phyloP scores from a whole-genome alignment of 2,888 invertebrate species.

The Scaptodrosophila latifasciaeformis region DNA sequence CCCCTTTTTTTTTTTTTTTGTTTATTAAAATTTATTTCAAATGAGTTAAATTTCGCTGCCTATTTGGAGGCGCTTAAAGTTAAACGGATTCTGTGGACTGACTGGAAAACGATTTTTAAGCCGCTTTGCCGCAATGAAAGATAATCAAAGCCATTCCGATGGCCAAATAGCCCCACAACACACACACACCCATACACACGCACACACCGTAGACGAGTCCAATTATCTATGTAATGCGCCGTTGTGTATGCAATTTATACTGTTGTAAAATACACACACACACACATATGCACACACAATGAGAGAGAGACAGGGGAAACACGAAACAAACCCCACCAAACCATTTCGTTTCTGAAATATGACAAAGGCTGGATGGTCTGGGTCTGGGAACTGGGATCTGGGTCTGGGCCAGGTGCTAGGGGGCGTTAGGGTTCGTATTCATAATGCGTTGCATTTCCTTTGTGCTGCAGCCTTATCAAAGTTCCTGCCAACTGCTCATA shows the following conservation, averaged over 20 bases:
- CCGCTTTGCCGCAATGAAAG: neutral
- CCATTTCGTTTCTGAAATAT: too few species aligned
- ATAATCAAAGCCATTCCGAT: neutral
- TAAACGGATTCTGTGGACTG: slow-evolving; percentile 15
- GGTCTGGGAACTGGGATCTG: too few species aligned
- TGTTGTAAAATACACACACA: slow-evolving; percentile 25
- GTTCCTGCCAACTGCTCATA: slow-evolving; percentile 42
- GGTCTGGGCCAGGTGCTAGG: too few species aligned
- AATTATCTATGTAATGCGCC: slow-evolving; percentile 47
- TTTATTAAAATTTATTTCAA: too few species aligned
- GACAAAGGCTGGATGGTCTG: too few species aligned
- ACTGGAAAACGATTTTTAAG: neutral
- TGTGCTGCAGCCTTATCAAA: slow-evolving; percentile 66
- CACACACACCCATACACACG: slow-evolving; percentile 1
- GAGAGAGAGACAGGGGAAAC: too few species aligned
- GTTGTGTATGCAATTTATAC: slow-evolving; percentile 42
- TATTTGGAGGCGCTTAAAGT: slow-evolving; percentile 50
- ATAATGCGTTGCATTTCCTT: slow-evolving; percentile 53
- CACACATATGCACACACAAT: slow-evolving; percentile 2
- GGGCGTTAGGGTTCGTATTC: neutral
- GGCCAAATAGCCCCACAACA: neutral
- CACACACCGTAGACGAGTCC: slow-evolving; percentile 3
- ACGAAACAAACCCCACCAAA: too few species aligned
- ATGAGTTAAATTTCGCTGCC: slow-evolving; percentile 42
- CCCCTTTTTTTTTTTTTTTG: too few species aligned